Evolutionary conservation across 1,140 invertebrate genomes (phyloP).

Genomic region (Brachionus asplanchnoidis): DNA sequence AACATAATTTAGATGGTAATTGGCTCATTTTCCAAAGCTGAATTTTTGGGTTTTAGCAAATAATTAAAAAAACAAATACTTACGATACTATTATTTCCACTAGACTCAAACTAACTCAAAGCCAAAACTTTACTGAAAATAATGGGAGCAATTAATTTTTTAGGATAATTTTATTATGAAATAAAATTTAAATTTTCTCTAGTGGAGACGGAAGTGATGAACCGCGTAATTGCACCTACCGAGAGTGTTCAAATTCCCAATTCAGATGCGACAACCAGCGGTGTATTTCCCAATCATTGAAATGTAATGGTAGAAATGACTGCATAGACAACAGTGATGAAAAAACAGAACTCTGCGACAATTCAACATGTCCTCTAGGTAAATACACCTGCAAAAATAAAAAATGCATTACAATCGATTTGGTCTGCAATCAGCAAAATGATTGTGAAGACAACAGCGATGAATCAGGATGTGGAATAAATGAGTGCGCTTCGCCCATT

Average conservation of each 20-base stretch:
- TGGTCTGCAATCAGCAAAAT: conserved; percentile 87
- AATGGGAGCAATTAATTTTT: too few species aligned
- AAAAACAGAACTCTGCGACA: background rate
- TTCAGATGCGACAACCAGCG: conserved; percentile 61
- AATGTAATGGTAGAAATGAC: conserved; percentile 72
- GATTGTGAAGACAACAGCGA: conserved; percentile 85
- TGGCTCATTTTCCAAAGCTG: too few species aligned
- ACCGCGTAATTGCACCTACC: conserved; percentile 42
- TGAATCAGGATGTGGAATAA: conserved; percentile 72
- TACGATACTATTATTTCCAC: too few species aligned
- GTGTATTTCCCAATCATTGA: conserved; percentile 92
- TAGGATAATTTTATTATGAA: too few species aligned
- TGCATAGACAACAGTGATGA: conserved; percentile 53
- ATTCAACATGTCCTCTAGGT: conserved; percentile 70
- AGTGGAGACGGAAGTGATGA: conserved; percentile 48
- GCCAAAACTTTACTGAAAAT: too few species aligned
- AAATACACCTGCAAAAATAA: conserved; percentile 81
- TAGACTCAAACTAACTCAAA: too few species aligned
- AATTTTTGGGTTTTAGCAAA: too few species aligned
- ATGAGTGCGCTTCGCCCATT: conserved; percentile 34
- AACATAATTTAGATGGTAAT: too few species aligned
- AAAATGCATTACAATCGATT: conserved; percentile 75
- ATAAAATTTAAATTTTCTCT: background rate
- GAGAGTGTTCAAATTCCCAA: background rate
- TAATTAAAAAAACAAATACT: too few species aligned